A percentile compares a stretch with the other conserved stretches of the same genome.
phyloP scores from a whole-genome alignment of 1,140 invertebrate species.

The Procambarus clarkii region DNA sequence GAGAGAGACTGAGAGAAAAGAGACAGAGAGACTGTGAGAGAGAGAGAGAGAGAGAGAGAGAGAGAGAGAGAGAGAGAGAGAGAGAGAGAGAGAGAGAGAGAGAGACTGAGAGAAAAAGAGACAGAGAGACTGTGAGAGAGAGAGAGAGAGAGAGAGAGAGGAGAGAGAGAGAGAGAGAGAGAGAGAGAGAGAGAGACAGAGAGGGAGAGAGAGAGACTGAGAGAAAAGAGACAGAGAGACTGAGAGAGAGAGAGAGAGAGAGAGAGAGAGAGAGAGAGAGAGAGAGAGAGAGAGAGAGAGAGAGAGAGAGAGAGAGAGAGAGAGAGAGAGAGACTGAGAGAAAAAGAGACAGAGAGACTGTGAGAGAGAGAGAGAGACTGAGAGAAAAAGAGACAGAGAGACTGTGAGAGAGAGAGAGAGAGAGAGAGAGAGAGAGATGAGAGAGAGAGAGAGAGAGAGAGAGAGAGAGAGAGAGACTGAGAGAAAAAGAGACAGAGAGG shows the following conservation, averaged over 20 bases:
- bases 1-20: not conserved
- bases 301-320: not conserved
- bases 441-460: not conserved
- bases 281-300: not conserved
- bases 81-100: conserved; percentile 8
- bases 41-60: not conserved
- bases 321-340: not conserved
- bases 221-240: not conserved
- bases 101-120: conserved; percentile 32
- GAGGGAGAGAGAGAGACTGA: not conserved
- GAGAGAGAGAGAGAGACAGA: not conserved
- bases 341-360: not conserved
- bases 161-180: not conserved
- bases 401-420: not conserved
- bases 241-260: not conserved
- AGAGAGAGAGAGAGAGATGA: too few relatives aligned
- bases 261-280: not conserved
- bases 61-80: not conserved
- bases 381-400: not conserved
- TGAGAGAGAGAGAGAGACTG: not conserved
- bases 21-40: not conserved
- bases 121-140: conserved; percentile 29
- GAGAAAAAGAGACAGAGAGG: not conserved
- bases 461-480: conserved; percentile 7
- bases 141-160: not conserved